Conservation (phyloP, 2,888 invertebrate species). For the Strigamia crassipes region DNA sequence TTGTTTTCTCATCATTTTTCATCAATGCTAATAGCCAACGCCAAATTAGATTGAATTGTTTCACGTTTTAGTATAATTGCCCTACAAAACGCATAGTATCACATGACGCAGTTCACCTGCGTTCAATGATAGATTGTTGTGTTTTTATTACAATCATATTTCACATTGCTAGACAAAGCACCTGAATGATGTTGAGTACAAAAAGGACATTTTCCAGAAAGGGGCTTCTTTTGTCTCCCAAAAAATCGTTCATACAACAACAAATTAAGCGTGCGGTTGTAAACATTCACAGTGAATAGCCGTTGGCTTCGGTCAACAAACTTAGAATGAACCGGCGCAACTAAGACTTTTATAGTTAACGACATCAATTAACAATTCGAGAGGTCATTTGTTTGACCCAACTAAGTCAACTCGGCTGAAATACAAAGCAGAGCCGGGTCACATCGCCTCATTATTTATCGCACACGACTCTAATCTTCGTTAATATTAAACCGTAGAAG, state of each 20-base stretch:
- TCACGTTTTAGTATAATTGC: too few relatives aligned
- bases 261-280: background rate
- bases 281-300: background rate
- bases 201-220: background rate
- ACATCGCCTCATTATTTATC: background rate
- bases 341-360: background rate
- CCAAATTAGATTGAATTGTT: too few relatives aligned
- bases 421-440: background rate
- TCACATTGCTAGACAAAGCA: background rate
- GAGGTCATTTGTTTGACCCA: background rate
- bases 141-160: too few relatives aligned
- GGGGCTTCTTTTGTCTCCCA: background rate
- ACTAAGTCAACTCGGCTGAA: background rate
- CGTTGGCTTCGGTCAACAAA: background rate
- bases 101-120: too few relatives aligned
- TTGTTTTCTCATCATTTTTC: background rate
- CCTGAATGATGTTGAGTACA: background rate
- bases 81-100: too few relatives aligned
- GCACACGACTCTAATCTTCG: background rate
- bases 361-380: slow-evolving; percentile 7
- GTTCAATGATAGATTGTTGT: too few relatives aligned
- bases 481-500: background rate
- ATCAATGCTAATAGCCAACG: background rate
- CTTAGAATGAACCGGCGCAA: background rate
- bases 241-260: background rate